Evolutionary conservation across 1,140 invertebrate genomes (phyloP).

Genomic region (Chelonus insularis): DNA sequence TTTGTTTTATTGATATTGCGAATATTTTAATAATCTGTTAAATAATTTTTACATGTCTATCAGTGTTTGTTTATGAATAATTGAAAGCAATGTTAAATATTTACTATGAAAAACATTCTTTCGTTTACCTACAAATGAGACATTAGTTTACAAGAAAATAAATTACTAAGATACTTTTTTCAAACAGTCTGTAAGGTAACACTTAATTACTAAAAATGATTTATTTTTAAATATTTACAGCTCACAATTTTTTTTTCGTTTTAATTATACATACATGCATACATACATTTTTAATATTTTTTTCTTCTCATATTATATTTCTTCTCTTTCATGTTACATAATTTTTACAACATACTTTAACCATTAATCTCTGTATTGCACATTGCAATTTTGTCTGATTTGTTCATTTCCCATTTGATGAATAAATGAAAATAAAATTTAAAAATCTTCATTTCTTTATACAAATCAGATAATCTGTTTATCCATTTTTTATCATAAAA

Average conservation of each 20-base stretch:
- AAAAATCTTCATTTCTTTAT: no score
- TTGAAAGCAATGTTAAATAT: neutral
- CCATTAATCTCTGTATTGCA: no score
- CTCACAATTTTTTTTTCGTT: slow-evolving; percentile 30
- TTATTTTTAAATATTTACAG: slow-evolving; percentile 48
- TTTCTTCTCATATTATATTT: no score
- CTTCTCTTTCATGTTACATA: no score
- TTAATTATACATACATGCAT: slow-evolving; percentile 31
- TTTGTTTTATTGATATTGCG: slow-evolving; percentile 43
- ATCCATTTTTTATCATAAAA: no score
- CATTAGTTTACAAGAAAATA: slow-evolving; percentile 53
- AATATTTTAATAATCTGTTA: slow-evolving; percentile 58
- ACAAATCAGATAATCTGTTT: no score
- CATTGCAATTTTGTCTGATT: no score
- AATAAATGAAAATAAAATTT: no score
- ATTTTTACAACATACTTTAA: no score
- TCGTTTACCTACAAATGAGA: slow-evolving; percentile 9
- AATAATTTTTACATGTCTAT: slow-evolving; percentile 49
- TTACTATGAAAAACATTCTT: neutral
- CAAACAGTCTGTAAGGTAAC: slow-evolving; percentile 58
- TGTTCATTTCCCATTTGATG: no score
- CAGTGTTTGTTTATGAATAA: slow-evolving; percentile 8
- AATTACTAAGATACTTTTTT: slow-evolving; percentile 58
- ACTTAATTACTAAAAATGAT: slow-evolving; percentile 44
- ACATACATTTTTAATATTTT: slow-evolving; percentile 4